Base-by-base conservation (phyloP, 2,888 invertebrate genomes). In the Drosophila mulleri region DNA sequence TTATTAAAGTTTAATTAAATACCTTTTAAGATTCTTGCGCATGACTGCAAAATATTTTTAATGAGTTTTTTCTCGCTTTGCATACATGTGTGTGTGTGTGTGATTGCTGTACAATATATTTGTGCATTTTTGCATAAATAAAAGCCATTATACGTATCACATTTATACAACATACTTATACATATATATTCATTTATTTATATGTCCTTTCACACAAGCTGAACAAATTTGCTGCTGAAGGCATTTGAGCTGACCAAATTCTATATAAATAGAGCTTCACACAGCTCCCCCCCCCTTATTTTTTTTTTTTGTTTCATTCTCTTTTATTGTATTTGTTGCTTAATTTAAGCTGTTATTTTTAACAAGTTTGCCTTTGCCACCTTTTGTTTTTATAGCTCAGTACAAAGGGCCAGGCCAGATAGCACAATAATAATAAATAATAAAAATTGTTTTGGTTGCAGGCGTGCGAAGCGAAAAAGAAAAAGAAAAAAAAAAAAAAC, bases 1-100 rank as follows among this genome's bases (percentile, higher is more conserved):
- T 74, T 85, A 88, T 88, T 88, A 88, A 85, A 83, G 72, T 88
- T 85, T 85, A 85, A 85, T 85, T 88, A 85, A 85, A 85, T 85
- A 85, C 88, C 83, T 83, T 85, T 84, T 83, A 67, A 81, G 75
- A 84, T 81, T 78, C 72, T 75, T 81, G 72, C 82, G 79, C 88
- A 77, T 85, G 85, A 66, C 68, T 83, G 79, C 59, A 56, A 81
- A 83, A 85, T 88, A 88, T 80, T 85, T 88, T 88, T 83, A 85
- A 85, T 85, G 88, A 83, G 88, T 83, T 84, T 87, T 80, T 85
- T 48, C 26, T 72, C 68, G 72, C 83, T 71, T 83, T 87, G 26
- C 18, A 7, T 32, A 3, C 7, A 1, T 7, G 26, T 26, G 26
- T 32, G 14, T 53, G 23, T 16, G n/a, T 26, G 12, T 54, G 39